Conservation (phyloP, 1,140 invertebrate species). For the Philaenus spumarius region DNA sequence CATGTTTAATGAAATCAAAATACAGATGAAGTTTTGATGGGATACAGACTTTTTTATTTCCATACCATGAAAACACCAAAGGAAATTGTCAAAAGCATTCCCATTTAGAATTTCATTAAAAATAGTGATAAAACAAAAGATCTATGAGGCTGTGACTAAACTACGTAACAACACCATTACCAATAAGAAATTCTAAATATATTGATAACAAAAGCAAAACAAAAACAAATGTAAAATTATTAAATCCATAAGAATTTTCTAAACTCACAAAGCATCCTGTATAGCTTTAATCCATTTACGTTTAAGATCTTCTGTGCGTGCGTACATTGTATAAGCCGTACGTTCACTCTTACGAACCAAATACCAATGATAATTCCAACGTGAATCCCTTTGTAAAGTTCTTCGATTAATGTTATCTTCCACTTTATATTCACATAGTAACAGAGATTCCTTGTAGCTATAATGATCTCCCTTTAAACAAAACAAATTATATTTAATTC, state of each 20-base stretch:
- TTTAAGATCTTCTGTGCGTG: conserved; percentile 80
- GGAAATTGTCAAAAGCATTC: too few relatives aligned
- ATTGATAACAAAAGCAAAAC: too few relatives aligned
- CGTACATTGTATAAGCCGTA: conserved; percentile 83
- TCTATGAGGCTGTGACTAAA: too few relatives aligned
- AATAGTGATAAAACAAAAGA: too few relatives aligned
- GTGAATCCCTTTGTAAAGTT: conserved; percentile 55
- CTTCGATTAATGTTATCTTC: conserved; percentile 64
- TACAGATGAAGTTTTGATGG: too few relatives aligned
- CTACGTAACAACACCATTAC: too few relatives aligned
- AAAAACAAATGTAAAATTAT: conserved; percentile 1
- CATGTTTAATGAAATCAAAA: too few relatives aligned
- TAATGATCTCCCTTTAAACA: conserved; percentile 92
- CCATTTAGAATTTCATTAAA: too few relatives aligned
- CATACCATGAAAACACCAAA: too few relatives aligned
- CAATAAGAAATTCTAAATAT: too few relatives aligned
- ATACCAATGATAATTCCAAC: conserved; percentile 76
- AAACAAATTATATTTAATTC: too few relatives aligned
- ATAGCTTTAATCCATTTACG: conserved; percentile 89
- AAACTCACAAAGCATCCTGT: conserved; percentile 78
- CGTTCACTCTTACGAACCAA: conserved; percentile 75
- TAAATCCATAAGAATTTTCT: background rate
- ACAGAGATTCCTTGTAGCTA: conserved; percentile 79
- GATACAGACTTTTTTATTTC: too few relatives aligned
- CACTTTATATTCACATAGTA: conserved; percentile 77